Evolutionary conservation across 2,888 invertebrate genomes (phyloP).

Genomic region (Hoplodrina ambigua): DNA sequence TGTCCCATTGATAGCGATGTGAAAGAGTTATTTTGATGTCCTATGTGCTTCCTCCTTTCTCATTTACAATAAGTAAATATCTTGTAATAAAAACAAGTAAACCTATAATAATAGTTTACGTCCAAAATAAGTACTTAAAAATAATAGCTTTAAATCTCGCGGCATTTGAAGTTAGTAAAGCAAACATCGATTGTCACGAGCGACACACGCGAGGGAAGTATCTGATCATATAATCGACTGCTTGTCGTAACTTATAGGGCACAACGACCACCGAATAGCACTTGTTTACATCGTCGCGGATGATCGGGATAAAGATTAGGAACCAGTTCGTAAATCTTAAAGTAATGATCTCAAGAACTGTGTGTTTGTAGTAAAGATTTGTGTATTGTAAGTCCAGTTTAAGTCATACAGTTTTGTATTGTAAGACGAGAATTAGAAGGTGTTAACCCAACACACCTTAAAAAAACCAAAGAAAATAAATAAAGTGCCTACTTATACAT

Average conservation of each 20-base stretch:
- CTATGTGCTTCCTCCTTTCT: no score
- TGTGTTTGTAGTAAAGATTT: slow-evolving; percentile 12
- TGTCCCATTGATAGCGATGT: no score
- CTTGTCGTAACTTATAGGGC: slow-evolving; percentile 19
- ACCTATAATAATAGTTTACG: no score
- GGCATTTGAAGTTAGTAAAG: neutral
- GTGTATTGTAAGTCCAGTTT: slow-evolving; percentile 4
- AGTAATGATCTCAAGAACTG: slow-evolving; percentile 1
- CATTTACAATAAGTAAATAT: no score
- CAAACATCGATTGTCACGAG: neutral
- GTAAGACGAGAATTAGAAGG: no score
- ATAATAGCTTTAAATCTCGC: no score
- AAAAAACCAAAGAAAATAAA: no score
- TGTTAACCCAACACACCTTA: no score
- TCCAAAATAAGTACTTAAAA: no score
- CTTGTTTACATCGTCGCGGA: slow-evolving; percentile 37
- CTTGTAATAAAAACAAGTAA: no score
- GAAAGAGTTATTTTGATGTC: no score
- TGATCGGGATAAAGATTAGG: slow-evolving; percentile 25
- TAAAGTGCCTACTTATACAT: no score
- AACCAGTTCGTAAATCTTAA: slow-evolving; percentile 15
- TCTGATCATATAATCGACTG: slow-evolving; percentile 13
- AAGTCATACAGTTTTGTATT: neutral
- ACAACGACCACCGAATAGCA: slow-evolving; percentile 27
- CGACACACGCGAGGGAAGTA: neutral